Evolutionary conservation across 2,888 invertebrate species (phyloP).

Genomic region (Tryphoninae sp.): DNA sequence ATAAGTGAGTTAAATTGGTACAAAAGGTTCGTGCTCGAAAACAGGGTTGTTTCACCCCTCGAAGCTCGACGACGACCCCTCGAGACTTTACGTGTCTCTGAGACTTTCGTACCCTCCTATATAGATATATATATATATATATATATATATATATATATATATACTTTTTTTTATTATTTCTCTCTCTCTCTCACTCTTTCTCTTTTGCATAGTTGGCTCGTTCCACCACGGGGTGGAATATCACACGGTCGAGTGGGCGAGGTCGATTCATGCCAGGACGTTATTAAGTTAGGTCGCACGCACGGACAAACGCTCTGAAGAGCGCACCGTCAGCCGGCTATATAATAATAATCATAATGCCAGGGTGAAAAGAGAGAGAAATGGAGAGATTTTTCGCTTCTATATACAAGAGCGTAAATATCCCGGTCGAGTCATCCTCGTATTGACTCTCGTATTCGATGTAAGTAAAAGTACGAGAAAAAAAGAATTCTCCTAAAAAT

Average conservation of each 20-base stretch:
- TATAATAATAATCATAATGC: conserved; percentile 9
- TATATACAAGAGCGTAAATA: conserved; percentile 17
- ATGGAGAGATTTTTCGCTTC: conserved; percentile 23
- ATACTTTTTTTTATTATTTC: neutral
- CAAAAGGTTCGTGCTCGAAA: conserved; percentile 47
- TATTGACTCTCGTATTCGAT: conserved; percentile 14
- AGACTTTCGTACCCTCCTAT: conserved; percentile 17
- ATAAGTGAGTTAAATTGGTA: conserved; percentile 53
- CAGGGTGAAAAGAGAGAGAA: conserved; percentile 9
- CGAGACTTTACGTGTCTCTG: conserved; percentile 38
- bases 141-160: neutral
- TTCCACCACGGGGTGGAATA: conserved; percentile 5
- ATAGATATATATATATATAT: too few relatives aligned
- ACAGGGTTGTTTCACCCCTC: conserved; percentile 23
- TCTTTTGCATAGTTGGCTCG: neutral
- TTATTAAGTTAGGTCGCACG: conserved; percentile 53
- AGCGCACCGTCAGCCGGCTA: neutral
- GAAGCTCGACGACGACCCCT: conserved; percentile 20
- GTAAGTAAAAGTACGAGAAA: neutral
- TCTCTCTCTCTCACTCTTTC: neutral
- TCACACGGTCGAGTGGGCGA: conserved; percentile 45
- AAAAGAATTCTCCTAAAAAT: too few relatives aligned
- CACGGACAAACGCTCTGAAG: conserved; percentile 26
- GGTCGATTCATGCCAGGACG: conserved; percentile 46
- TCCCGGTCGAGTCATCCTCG: neutral